phyloP scores from a whole-genome alignment of 2,797 vertebrate species.

The Sebastes goodei region DNA sequence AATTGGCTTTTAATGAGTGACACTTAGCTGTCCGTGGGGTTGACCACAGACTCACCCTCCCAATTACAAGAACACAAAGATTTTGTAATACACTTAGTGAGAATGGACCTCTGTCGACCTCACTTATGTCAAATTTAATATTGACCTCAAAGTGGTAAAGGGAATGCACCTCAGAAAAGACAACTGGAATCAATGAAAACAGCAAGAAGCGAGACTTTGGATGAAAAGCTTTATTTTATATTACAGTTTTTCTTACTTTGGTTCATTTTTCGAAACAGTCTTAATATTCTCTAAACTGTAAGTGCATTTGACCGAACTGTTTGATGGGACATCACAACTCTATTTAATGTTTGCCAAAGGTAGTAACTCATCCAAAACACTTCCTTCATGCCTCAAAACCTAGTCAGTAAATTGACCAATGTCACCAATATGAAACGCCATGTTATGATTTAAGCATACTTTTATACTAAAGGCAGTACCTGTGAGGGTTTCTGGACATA shows the following conservation, averaged over 20 bases:
- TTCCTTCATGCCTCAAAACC: no score
- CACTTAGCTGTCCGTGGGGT: neutral
- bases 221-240: neutral
- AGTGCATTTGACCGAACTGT: no score
- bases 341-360: no score
- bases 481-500: no score
- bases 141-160: neutral
- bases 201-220: neutral
- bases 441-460: no score
- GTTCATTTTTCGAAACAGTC: no score
- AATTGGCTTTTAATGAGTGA: constrained; percentile 45
- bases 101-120: constrained; percentile 8
- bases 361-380: no score
- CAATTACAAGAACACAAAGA: constrained; percentile 34
- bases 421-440: no score
- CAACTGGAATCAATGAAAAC: constrained; percentile 8
- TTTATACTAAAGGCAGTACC: accelerated
- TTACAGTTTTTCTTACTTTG: no score
- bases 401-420: no score
- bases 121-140: constrained; percentile 4
- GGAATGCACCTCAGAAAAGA: neutral
- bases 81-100: constrained; percentile 4
- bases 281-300: no score
- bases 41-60: constrained; percentile 16
- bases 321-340: no score